phyloP scores from a whole-genome alignment of 2,113 vertebrate genomes.

The Syngnathoides biaculeatus region DNA sequence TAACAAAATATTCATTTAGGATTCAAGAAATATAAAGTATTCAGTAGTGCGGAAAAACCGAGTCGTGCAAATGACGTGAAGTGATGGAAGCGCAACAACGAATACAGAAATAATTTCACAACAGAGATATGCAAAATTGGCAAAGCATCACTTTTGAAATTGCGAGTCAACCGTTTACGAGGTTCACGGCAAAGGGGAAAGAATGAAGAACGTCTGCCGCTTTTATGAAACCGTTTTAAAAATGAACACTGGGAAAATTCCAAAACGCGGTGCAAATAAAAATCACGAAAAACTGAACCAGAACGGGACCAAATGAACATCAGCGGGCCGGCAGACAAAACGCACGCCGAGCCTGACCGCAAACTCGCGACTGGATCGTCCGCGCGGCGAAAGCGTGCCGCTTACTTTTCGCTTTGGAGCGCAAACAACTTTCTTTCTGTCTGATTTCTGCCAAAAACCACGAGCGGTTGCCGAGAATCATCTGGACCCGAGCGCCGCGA shows the following conservation, averaged over 20 bases:
- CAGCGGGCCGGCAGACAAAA: background rate
- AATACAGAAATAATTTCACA: no score
- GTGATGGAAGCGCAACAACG: no score
- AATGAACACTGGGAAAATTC: no score
- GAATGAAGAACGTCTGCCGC: background rate
- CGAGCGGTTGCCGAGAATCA: background rate
- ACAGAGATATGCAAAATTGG: no score
- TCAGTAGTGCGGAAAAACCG: no score
- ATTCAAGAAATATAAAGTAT: no score
- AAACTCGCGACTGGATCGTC: background rate
- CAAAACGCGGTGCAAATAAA: background rate
- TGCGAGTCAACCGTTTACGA: background rate
- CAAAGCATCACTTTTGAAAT: background rate
- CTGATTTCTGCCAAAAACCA: constrained; percentile 6
- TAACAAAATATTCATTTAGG: no score
- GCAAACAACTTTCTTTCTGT: background rate
- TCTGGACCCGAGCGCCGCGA: background rate
- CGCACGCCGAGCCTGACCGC: background rate
- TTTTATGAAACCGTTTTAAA: background rate
- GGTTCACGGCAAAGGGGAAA: no score
- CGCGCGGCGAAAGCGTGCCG: background rate
- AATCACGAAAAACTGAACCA: background rate
- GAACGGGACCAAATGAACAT: background rate
- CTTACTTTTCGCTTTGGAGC: background rate
- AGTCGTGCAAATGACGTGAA: no score